Conservation (phyloP, 2,797 vertebrate species). For the Nannoperca obscura region DNA sequence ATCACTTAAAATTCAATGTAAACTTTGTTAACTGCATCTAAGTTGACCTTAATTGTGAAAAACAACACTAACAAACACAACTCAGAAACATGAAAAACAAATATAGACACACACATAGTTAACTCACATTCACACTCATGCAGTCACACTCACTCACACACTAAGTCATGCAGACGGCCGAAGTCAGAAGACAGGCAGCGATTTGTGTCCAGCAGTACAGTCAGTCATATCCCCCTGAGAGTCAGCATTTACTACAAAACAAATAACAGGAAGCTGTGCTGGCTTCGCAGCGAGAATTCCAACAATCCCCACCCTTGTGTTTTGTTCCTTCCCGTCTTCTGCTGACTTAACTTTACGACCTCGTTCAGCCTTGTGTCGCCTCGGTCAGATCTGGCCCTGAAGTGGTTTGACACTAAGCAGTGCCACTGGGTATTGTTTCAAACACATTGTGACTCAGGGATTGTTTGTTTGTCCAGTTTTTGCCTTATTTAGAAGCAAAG, state of each 20-base stretch:
- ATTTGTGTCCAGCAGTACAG: constrained; percentile 62
- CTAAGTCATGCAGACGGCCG: constrained; percentile 27
- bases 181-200: constrained; percentile 53
- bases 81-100: background rate
- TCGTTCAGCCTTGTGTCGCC: constrained; percentile 55
- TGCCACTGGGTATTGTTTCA: constrained; percentile 54
- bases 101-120: background rate
- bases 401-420: constrained; percentile 55
- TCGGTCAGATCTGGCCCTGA: constrained; percentile 45
- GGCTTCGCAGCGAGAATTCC: constrained; percentile 62
- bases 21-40: background rate
- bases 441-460: constrained; percentile 44
- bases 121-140: background rate
- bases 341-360: constrained; percentile 76
- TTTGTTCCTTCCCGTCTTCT: constrained; percentile 54
- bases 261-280: constrained; percentile 82
- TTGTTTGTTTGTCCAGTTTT: constrained; percentile 51
- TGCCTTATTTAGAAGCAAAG: constrained; percentile 44
- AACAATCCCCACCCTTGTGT: constrained; percentile 78
- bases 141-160: constrained; percentile 2
- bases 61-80: background rate
- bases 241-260: constrained; percentile 81
- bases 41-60: constrained; percentile 9
- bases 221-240: constrained; percentile 62
- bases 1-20: background rate